These are phyloP conservation scores for Dicentrarchus labrax DNA, from an alignment of 2,113 vertebrate species.

Conservation along the genomic window DNA sequence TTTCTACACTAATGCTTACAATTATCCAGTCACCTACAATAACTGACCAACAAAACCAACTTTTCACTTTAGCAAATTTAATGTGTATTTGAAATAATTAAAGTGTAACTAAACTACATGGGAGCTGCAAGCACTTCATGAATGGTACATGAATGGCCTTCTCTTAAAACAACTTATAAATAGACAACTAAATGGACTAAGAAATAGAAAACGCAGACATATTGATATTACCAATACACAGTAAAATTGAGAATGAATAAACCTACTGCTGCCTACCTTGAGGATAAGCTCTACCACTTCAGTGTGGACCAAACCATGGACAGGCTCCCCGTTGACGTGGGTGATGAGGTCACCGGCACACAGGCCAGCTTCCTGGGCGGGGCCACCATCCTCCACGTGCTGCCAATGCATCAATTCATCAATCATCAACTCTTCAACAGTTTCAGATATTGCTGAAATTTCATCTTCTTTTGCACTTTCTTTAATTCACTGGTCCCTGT, in stretches of 20 bases:
- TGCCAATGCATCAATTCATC: slow-evolving; percentile 59
- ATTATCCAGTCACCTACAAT: not conserved
- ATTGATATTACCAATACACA: not conserved
- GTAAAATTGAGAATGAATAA: not conserved
- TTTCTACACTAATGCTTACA: not conserved
- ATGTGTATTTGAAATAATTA: not conserved
- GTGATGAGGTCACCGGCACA: slow-evolving; percentile 96
- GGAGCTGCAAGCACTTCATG: not conserved
- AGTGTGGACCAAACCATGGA: slow-evolving; percentile 95
- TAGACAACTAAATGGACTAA: not conserved
- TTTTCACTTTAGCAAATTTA: not conserved
- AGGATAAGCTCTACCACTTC: slow-evolving; percentile 96
- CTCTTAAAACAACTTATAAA: slow-evolving; percentile 3
- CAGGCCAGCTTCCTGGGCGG: slow-evolving; percentile 92
- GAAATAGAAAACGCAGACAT: not conserved
- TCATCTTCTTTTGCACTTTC: not conserved
- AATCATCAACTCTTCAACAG: not conserved
- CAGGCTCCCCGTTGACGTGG: slow-evolving; percentile 96
- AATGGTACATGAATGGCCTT: not conserved
- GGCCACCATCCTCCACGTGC: slow-evolving; percentile 94
- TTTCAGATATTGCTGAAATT: too few relatives aligned
- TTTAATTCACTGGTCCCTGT: not conserved
- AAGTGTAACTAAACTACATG: not conserved
- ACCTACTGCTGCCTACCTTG: slow-evolving; percentile 82
- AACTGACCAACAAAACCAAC: not conserved